phyloP scores from a whole-genome alignment of 2,113 vertebrate species.

The Tringa solitaria region DNA sequence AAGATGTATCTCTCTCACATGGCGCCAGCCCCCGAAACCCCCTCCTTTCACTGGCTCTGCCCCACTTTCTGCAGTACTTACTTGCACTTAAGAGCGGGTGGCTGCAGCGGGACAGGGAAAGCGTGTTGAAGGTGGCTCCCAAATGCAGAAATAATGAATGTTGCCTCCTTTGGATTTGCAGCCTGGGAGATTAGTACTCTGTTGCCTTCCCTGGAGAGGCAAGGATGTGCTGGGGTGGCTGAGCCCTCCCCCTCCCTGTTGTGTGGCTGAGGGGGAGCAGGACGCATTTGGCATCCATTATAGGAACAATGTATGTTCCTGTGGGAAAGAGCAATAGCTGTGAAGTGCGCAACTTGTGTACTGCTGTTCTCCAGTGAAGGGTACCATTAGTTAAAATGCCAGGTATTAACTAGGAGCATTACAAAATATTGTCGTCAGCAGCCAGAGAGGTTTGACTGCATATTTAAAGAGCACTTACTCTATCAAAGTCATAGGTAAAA shows the following conservation, averaged over 20 bases:
- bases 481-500: not conserved
- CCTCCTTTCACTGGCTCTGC: fast-evolving
- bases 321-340: not conserved
- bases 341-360: not conserved
- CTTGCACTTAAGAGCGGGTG: not conserved
- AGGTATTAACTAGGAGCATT: not conserved
- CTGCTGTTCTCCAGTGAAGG: not conserved
- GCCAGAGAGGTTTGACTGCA: not conserved
- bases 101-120: not conserved
- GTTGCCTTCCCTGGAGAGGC: not conserved
- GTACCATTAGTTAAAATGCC: not conserved
- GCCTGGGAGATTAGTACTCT: not conserved
- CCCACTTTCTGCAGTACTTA: fast-evolving
- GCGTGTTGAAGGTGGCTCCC: not conserved
- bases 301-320: not conserved
- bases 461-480: not conserved
- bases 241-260: not conserved
- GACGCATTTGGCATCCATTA: not conserved
- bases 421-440: not conserved
- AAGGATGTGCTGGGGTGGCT: not conserved
- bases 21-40: not conserved
- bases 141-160: not conserved
- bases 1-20: not conserved
- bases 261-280: not conserved
- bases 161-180: not conserved